Evolutionary conservation across 2,797 vertebrate genomes (phyloP).

Genomic region (Parambassis ranga): DNA sequence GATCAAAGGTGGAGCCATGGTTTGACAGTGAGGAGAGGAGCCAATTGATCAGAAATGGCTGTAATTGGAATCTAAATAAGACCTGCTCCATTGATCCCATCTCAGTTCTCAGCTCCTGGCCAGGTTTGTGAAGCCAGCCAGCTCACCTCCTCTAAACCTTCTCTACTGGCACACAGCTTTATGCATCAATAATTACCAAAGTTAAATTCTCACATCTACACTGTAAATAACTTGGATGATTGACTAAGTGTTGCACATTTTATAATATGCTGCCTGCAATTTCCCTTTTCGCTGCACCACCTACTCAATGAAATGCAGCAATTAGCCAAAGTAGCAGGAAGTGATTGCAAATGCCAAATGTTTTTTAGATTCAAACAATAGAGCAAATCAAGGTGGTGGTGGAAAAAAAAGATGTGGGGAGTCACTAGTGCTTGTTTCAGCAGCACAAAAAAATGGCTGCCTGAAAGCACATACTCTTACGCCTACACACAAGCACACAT

Average conservation of each 20-base stretch:
- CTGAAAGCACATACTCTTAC: constrained; percentile 2
- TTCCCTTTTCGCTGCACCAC: constrained; percentile 21
- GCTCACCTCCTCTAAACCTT: constrained; percentile 25
- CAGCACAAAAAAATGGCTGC: constrained; percentile 6
- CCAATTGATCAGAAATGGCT: constrained; percentile 75
- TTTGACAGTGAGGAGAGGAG: constrained; percentile 48
- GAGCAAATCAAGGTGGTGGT: constrained; percentile 44
- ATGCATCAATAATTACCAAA: constrained; percentile 45
- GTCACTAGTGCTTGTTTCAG: background rate
- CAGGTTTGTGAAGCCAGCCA: constrained; percentile 30
- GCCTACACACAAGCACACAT: constrained; percentile 15
- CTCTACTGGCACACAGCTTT: constrained; percentile 16
- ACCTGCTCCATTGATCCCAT: constrained; percentile 62
- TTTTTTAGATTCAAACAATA: constrained; percentile 57
- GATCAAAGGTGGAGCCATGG: constrained; percentile 52
- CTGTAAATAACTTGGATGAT: constrained; percentile 42
- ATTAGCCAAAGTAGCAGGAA: constrained; percentile 52
- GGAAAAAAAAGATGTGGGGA: constrained; percentile 1
- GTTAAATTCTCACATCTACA: constrained; percentile 44
- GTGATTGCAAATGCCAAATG: constrained; percentile 49
- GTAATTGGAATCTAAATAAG: constrained; percentile 76
- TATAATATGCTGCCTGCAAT: constrained; percentile 29
- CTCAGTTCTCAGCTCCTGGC: constrained; percentile 48
- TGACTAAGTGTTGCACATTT: constrained; percentile 29
- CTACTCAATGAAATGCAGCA: constrained; percentile 43